phyloP scores from a whole-genome alignment of 2,113 vertebrate genomes.

The Takifugu flavidus region DNA sequence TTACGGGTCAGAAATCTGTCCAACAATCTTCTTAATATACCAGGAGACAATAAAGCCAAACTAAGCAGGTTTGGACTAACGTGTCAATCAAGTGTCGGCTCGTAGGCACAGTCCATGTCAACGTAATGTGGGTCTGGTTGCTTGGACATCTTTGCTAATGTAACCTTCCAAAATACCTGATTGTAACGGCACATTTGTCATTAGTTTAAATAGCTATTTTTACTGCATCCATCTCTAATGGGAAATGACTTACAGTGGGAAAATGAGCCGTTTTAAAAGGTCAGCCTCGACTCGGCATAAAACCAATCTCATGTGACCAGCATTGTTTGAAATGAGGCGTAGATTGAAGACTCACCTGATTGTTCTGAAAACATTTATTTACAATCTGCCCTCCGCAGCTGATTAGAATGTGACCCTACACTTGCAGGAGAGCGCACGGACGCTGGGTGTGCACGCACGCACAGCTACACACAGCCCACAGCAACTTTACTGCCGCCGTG shows the following conservation, averaged over 20 bases:
- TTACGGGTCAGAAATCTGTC: conserved; percentile 13
- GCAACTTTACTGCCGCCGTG: conserved; percentile 79
- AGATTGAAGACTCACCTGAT: conserved; percentile 49
- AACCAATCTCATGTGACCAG: conserved; percentile 35
- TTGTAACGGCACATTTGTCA: too few relatives aligned
- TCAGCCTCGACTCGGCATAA: conserved; percentile 12
- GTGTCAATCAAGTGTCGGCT: conserved; percentile 13
- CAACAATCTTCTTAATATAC: conserved; percentile 2
- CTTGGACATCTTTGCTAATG: conserved; percentile 7
- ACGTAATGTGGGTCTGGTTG: not conserved
- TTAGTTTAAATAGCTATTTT: too few relatives aligned
- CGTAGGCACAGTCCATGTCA: not conserved
- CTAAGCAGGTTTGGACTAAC: conserved; percentile 4
- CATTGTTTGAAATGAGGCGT: conserved; percentile 49
- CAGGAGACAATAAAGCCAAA: conserved; percentile 2
- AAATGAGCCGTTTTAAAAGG: not conserved
- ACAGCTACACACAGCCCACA: conserved; percentile 34
- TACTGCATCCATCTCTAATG: too few relatives aligned
- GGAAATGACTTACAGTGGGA: not conserved
- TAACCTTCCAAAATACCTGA: not conserved
- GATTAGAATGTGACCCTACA: conserved; percentile 82
- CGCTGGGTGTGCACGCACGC: conserved; percentile 2
- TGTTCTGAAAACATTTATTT: conserved; percentile 71
- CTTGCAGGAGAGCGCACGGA: conserved; percentile 23
- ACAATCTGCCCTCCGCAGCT: conserved; percentile 77